A percentile compares a stretch with the other conserved stretches of the same genome.
These are phyloP conservation scores for Enteromius fasciolatus DNA, from an alignment of 2,797 vertebrate species.

Conservation along the genomic window DNA sequence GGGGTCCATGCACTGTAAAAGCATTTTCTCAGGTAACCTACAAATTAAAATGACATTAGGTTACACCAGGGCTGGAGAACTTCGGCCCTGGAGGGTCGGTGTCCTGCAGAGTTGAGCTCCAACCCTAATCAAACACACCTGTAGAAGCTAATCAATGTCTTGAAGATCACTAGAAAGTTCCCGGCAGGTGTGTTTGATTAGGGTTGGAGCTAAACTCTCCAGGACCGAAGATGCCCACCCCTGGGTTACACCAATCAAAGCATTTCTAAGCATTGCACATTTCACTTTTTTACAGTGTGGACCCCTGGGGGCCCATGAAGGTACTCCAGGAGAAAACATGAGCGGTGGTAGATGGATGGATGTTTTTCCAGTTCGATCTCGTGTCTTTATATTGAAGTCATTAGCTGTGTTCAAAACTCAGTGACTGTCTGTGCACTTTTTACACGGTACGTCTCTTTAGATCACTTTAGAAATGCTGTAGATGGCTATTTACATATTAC, in stretches of 20 bases:
- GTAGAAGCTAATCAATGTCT: too few species aligned
- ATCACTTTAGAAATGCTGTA: neutral
- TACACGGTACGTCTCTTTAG: neutral
- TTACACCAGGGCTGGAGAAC: too few species aligned
- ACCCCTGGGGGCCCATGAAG: constrained; percentile 10
- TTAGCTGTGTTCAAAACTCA: constrained; percentile 25
- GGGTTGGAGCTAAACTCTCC: too few species aligned
- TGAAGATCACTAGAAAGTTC: too few species aligned
- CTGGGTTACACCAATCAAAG: constrained; percentile 6
- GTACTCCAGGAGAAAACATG: neutral
- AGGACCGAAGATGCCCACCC: too few species aligned
- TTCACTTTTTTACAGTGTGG: constrained; percentile 16
- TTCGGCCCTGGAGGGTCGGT: too few species aligned
- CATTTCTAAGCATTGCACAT: neutral
- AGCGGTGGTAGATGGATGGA: neutral
- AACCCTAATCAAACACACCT: too few species aligned
- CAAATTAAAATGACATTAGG: neutral
- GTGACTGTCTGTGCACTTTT: neutral
- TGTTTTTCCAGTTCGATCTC: neutral
- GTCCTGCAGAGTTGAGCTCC: too few species aligned
- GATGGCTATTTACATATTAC: neutral
- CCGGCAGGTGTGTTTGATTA: too few species aligned
- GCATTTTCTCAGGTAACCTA: neutral
- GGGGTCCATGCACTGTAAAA: constrained; percentile 19
- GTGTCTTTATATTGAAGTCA: constrained; percentile 19